phyloP scores from a whole-genome alignment of 2,113 vertebrate genomes.

The Melanostigma gelatinosum region DNA sequence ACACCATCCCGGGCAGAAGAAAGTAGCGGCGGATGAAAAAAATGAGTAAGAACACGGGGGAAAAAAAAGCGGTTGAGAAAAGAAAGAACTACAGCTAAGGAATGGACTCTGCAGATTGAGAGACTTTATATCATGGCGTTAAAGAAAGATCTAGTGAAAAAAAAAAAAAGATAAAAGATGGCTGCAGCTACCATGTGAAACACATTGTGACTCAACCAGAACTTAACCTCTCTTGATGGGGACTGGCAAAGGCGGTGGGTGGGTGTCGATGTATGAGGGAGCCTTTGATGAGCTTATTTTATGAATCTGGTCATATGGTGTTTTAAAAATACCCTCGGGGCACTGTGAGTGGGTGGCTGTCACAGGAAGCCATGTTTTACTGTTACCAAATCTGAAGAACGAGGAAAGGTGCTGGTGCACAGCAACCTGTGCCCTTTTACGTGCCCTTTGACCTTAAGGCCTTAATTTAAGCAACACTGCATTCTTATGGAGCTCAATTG shows the following conservation, averaged over 20 bases:
- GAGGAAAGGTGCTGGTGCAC: not conserved
- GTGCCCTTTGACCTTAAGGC: constrained; percentile 30
- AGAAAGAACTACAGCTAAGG: not conserved
- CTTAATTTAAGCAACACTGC: not conserved
- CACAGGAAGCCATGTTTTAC: constrained; percentile 9
- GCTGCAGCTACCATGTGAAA: constrained; percentile 18
- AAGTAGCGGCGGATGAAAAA: constrained; percentile 24
- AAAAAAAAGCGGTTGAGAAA: constrained; percentile 1
- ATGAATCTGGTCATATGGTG: constrained; percentile 51
- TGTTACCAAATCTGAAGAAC: not conserved
- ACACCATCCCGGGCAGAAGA: constrained; percentile 45
- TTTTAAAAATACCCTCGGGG: constrained; percentile 7
- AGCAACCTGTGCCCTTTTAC: constrained; percentile 1
- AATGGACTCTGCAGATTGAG: not conserved
- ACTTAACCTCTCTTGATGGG: constrained; percentile 31
- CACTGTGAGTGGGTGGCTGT: constrained; percentile 13
- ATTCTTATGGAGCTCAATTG: not conserved
- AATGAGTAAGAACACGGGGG: not conserved
- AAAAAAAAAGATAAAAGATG: constrained; percentile 20
- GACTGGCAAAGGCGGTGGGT: constrained; percentile 24
- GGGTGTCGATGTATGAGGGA: constrained; percentile 3
- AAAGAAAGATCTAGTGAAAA: not conserved
- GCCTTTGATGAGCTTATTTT: constrained; percentile 62
- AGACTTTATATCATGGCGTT: constrained; percentile 4
- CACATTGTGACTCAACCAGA: constrained; percentile 32